Base-by-base conservation (phyloP, 2,888 invertebrate species). In the Dicycla oo region DNA sequence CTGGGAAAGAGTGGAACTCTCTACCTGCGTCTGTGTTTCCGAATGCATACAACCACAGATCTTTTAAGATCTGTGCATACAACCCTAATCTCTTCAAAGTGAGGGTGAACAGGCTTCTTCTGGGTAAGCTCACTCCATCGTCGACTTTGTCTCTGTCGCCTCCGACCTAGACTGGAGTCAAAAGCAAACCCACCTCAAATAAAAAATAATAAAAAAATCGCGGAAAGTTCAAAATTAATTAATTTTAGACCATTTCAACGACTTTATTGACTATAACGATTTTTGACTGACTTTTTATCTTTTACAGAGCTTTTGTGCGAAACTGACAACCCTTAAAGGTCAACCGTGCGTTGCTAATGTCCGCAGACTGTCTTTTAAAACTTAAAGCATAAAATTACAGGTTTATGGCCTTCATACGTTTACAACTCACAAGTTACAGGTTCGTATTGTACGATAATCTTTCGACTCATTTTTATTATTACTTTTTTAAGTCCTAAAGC, bases 311-410 rank as follows among this genome's bases (percentile, higher is more conserved):
- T 54, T 26, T 63, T 20, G 0, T 3, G 13, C 11, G 10, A 66
- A 43, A 58, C 26, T 43, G 63, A 7, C 76, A 81, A 51, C 79
- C 81, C 81, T 80, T 56, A 49, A 67, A 67, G 63, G 34, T 45
- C 72, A 54, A 53, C 6, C 64, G 20, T 40, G 54, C 72, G 63
- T 76, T 4, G 54, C 49, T 72, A 76, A 76, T 64, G 47, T 65
- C 53, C 20, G 56, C 67, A 13, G 57, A 58, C 38, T 72, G 69
- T 75, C 69, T 82, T 83, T 66, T 78, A 63, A 64, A 77, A 54
- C 70, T 63, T 72, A 70, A 69, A 70, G 47, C 67, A 58, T 76
- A 73, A 83, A 83, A 76, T 77, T 63, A 80, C 80, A 73, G 75
- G 69, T 69, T 69, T 75, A 51, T 40, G 3, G 34, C n/a, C 0